These are phyloP conservation scores for Megamerina dolium DNA, from an alignment of 2,888 invertebrate species.

Conservation along the genomic window DNA sequence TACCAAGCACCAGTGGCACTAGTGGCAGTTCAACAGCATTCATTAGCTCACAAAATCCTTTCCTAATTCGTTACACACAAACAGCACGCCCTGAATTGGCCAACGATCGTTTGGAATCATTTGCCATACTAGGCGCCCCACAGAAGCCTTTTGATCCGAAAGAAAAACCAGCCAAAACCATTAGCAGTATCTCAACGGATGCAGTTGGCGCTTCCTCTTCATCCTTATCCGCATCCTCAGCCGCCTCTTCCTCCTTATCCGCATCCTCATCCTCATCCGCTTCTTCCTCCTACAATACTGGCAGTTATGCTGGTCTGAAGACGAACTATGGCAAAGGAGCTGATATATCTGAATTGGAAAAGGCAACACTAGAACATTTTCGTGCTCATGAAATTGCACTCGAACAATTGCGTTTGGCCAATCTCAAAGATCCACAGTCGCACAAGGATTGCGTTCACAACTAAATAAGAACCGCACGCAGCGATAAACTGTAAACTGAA, in stretches of 20 bases:
- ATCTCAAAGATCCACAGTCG: constrained; percentile 23
- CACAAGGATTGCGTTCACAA: constrained; percentile 23
- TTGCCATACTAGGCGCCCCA: too few relatives aligned
- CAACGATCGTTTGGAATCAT: background rate
- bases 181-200: background rate
- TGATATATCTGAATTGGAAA: constrained; percentile 28
- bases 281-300: background rate
- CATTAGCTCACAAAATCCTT: constrained; percentile 24
- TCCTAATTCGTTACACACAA: constrained; percentile 24
- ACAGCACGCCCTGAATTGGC: background rate
- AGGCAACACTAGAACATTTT: constrained; percentile 40
- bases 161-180: too few relatives aligned
- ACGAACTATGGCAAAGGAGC: constrained; percentile 11
- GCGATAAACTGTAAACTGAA: background rate
- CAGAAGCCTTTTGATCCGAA: too few relatives aligned
- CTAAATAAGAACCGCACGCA: background rate
- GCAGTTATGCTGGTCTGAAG: constrained; percentile 5
- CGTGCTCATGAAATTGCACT: constrained; percentile 42
- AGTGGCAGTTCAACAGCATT: background rate
- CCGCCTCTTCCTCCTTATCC: too few relatives aligned
- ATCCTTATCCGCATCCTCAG: too few relatives aligned
- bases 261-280: too few relatives aligned
- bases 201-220: background rate
- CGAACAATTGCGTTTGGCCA: constrained; percentile 39
- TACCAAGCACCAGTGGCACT: background rate